phyloP scores from a whole-genome alignment of 2,888 invertebrate species.

The Lottia gigantea region DNA sequence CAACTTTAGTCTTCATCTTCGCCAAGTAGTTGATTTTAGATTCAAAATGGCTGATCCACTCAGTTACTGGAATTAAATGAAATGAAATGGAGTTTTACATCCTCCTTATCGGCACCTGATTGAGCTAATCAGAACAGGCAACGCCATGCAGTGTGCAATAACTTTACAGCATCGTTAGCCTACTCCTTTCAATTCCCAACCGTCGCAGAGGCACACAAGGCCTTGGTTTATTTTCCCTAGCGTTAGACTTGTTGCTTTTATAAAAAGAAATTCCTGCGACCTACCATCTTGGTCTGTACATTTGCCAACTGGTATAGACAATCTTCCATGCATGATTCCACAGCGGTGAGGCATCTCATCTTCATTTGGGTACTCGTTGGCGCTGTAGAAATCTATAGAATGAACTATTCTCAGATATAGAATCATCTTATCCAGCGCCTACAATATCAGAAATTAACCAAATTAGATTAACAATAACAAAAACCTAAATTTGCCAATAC shows the following conservation, averaged over 20 bases:
- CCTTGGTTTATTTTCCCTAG: too few species aligned
- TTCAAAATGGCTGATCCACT: slow-evolving; percentile 78
- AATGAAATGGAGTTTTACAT: neutral
- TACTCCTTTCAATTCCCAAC: too few species aligned
- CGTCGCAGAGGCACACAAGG: too few species aligned
- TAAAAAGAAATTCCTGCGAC: slow-evolving; percentile 18
- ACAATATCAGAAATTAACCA: slow-evolving; percentile 30
- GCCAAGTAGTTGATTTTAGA: slow-evolving; percentile 91
- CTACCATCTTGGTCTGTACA: slow-evolving; percentile 68
- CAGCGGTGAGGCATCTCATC: slow-evolving; percentile 99
- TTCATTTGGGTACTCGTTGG: slow-evolving; percentile 98
- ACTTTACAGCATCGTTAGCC: too few species aligned
- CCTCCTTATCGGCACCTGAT: too few species aligned
- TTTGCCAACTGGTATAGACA: slow-evolving; percentile 86
- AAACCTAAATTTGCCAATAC: too few species aligned
- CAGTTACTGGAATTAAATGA: slow-evolving; percentile 63
- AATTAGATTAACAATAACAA: too few species aligned
- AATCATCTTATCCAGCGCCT: slow-evolving; percentile 81
- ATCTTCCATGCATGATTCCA: slow-evolving; percentile 97
- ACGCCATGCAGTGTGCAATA: neutral
- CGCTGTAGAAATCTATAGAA: slow-evolving; percentile 98
- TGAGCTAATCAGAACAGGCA: neutral
- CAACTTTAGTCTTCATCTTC: slow-evolving; percentile 78
- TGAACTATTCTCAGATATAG: slow-evolving; percentile 96
- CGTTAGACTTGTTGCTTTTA: too few species aligned